Evolutionary conservation across 2,888 invertebrate genomes (phyloP), one percentile per base, ranked within the genome.

Genomic region (Emmelina monodactyla): DNA sequence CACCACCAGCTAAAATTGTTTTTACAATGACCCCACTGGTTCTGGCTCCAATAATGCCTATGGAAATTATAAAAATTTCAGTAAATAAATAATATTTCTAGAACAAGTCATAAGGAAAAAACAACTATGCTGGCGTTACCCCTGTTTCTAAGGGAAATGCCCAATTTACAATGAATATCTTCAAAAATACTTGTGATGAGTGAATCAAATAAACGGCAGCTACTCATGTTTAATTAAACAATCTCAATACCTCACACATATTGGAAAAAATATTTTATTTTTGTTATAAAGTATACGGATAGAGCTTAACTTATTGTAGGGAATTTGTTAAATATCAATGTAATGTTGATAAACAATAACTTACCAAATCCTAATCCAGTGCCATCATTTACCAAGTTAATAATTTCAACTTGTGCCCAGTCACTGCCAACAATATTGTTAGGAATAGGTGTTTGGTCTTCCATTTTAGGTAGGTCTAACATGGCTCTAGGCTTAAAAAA

Each of bases 11-110:
- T 39, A 98, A 81, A 49, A 99, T 97, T 11, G 98, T 98, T 72
- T 99, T 99, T 10, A 99, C 97, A 43, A 99, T 97, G n/a, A 99
- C 98, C 4, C 99, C 98, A 47, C 97, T 97, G 47, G 95, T 95
- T 50, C 97, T 87, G 32, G 93, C 94, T 14, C 98, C 98, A 57
- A 99, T 97, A 55, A 99, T 99, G 40, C 96, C 80, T 81, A 38
- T 16, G 48, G 43, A 15, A 37, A 37, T 14, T 14, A 22, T n/a
- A 25, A 15, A 28, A 34, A 33, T 13, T 35, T 16, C 32, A 28
- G 30, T 11, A n/a, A 16, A 31, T 19, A 6, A n/a, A n/a, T n/a
- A n/a, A n/a, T n/a, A n/a, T n/a, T n/a, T n/a, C n/a, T n/a, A n/a
- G n/a, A n/a, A n/a, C n/a, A n/a, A n/a, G n/a, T n/a, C n/a, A n/a